Evolutionary conservation across 2,797 vertebrate genomes (phyloP).

Genomic region (Sparus aurata): DNA sequence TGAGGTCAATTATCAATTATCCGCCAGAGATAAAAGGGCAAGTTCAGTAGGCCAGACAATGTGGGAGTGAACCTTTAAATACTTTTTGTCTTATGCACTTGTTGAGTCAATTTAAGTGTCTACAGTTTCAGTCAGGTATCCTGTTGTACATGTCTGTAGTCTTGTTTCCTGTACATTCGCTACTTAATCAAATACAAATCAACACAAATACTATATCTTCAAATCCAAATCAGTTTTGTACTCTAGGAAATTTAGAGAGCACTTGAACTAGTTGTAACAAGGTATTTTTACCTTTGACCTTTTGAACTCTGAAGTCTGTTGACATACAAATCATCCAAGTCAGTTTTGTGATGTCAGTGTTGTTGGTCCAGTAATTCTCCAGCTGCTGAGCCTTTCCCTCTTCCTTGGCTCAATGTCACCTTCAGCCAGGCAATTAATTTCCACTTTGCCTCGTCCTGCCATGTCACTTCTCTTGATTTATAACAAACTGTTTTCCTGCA

Average conservation of each 20-base stretch:
- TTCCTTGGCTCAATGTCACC: neutral
- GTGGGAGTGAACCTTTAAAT: too few relatives aligned
- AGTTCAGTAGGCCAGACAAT: neutral
- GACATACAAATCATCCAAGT: neutral
- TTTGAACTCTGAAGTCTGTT: neutral
- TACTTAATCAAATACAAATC: too few relatives aligned
- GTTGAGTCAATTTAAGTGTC: neutral
- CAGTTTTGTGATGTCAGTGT: neutral
- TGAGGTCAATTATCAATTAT: neutral
- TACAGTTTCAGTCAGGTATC: neutral
- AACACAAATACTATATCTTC: neutral
- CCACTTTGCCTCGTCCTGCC: neutral
- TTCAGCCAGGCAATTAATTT: slow-evolving; percentile 16
- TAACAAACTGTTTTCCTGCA: slow-evolving; percentile 1
- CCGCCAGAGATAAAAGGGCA: too few relatives aligned
- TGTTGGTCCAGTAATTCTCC: neutral
- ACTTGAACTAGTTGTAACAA: too few relatives aligned
- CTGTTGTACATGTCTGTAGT: neutral
- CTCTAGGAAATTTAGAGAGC: too few relatives aligned
- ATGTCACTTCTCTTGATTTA: slow-evolving; percentile 12
- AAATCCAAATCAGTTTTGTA: neutral
- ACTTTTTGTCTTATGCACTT: too few relatives aligned
- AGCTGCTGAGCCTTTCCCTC: neutral
- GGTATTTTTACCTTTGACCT: neutral
- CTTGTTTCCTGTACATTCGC: neutral